Conservation (phyloP, 1,140 invertebrate species). For the Caenorhabditis brenneri region DNA sequence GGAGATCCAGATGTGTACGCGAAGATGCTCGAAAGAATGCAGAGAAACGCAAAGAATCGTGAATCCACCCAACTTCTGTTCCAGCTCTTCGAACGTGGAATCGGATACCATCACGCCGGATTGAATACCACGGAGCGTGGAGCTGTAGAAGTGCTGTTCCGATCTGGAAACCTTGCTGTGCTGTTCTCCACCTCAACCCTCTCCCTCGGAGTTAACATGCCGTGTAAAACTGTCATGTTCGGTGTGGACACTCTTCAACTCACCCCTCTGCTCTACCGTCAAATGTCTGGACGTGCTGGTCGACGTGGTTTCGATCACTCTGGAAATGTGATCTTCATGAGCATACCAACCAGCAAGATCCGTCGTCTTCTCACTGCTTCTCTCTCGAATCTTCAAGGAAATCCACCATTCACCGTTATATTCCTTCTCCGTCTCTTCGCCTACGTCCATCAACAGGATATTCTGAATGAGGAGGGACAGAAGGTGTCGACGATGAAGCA, state of each 20-base stretch:
- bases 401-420: conserved; percentile 67
- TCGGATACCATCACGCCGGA: conserved; percentile 70
- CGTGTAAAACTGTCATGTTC: conserved; percentile 70
- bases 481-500: conserved; percentile 37
- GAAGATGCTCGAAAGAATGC: conserved; percentile 49
- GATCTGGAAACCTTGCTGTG: conserved; percentile 65
- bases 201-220: conserved; percentile 71
- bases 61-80: conserved; percentile 53
- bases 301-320: conserved; percentile 70
- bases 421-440: conserved; percentile 66
- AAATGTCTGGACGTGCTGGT: conserved; percentile 70
- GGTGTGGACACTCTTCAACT: conserved; percentile 68
- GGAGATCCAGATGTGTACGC: conserved; percentile 49
- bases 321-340: conserved; percentile 70
- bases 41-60: not conserved
- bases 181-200: conserved; percentile 69
- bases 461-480: conserved; percentile 44
- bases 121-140: conserved; percentile 62
- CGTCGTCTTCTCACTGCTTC: conserved; percentile 68
- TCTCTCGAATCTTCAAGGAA: conserved; percentile 68
- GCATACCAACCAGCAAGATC: conserved; percentile 70
- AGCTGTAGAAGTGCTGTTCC: conserved; percentile 69
- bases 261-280: conserved; percentile 69
- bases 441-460: conserved; percentile 63
- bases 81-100: conserved; percentile 67